Percentiles rank a stretch among this genome's conserved stretches.
These are phyloP conservation scores for Falcaria lacertinaria DNA, from an alignment of 2,888 invertebrate genomes.

Conservation along the genomic window DNA sequence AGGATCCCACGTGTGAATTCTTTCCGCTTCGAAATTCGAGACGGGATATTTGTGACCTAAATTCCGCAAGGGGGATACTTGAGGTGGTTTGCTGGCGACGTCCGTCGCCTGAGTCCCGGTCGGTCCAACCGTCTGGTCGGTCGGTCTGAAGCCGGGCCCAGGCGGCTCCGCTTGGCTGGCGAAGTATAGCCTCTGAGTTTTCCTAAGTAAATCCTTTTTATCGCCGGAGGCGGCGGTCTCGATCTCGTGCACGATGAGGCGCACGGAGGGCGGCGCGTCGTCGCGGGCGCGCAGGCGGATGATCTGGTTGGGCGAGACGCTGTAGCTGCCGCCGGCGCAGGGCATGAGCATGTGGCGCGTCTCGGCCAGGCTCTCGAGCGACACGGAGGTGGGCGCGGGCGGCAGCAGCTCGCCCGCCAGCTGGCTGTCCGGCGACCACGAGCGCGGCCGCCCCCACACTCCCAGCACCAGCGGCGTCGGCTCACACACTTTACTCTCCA, in stretches of 20 bases:
- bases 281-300: conserved; percentile 88
- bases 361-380: conserved; percentile 83
- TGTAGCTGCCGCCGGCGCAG: conserved; percentile 92
- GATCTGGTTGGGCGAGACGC: conserved; percentile 94
- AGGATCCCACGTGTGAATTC: conserved; percentile 84
- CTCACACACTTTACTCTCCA: conserved; percentile 79
- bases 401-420: conserved; percentile 80
- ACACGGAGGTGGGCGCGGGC: conserved; percentile 83
- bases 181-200: conserved; percentile 49
- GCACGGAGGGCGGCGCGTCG: conserved; percentile 81
- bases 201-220: conserved; percentile 41
- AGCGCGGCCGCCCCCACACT: conserved; percentile 81
- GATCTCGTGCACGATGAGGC: conserved; percentile 86
- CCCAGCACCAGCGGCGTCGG: conserved; percentile 81
- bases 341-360: conserved; percentile 91
- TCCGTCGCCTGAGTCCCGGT: conserved; percentile 19
- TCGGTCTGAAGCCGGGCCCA: conserved; percentile 21
- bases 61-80: conserved; percentile 47
- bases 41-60: conserved; percentile 44
- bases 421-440: conserved; percentile 86
- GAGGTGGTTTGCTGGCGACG: conserved; percentile 26
- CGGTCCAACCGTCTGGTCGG: conserved; percentile 23
- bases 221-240: conserved; percentile 76
- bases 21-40: conserved; percentile 57
- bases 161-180: conserved; percentile 33